Percentiles rank a stretch among this genome's conserved stretches.
These are phyloP conservation scores for Drosophila setifemur DNA, from an alignment of 1,140 invertebrate species.

Conservation along the genomic window DNA sequence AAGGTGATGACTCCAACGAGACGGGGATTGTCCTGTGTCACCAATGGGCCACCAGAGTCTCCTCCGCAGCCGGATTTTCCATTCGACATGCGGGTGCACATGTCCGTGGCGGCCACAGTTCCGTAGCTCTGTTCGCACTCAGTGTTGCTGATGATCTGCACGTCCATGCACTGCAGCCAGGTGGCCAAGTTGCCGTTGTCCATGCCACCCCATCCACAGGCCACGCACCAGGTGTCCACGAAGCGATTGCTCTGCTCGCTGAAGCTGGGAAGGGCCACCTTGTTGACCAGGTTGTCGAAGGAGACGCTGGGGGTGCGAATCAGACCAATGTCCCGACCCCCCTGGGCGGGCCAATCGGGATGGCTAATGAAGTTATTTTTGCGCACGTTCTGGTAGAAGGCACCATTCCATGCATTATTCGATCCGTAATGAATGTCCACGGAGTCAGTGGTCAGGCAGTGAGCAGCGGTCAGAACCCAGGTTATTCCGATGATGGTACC, in stretches of 20 bases:
- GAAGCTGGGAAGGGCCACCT: conserved; percentile 38
- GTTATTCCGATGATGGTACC: conserved; percentile 84
- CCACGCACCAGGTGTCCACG: conserved; percentile 37
- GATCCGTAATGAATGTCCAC: conserved; percentile 67
- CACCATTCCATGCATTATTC: conserved; percentile 37
- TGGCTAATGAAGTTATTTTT: conserved; percentile 48
- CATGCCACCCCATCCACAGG: conserved; percentile 62
- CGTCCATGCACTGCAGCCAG: conserved; percentile 50
- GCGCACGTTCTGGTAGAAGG: conserved; percentile 35
- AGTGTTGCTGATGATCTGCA: conserved; percentile 52
- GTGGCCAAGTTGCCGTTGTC: conserved; percentile 42
- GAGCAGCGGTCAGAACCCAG: conserved; percentile 85
- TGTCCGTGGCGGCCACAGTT: conserved; percentile 17
- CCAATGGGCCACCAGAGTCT: conserved; percentile 83
- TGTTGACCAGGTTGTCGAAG: conserved; percentile 32
- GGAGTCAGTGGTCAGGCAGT: conserved; percentile 82
- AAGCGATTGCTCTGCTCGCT: conserved; percentile 27
- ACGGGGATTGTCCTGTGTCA: conserved; percentile 33
- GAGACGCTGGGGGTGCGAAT: conserved; percentile 41
- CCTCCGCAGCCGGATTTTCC: conserved; percentile 75
- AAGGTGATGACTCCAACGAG: conserved; percentile 30
- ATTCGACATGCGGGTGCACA: conserved; percentile 41
- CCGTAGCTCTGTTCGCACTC: conserved; percentile 43
- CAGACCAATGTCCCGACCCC: conserved; percentile 52
- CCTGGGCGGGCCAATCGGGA: conserved; percentile 40